Base-by-base conservation (phyloP, 2,888 invertebrate species). In the Platynereis dumerilii region DNA sequence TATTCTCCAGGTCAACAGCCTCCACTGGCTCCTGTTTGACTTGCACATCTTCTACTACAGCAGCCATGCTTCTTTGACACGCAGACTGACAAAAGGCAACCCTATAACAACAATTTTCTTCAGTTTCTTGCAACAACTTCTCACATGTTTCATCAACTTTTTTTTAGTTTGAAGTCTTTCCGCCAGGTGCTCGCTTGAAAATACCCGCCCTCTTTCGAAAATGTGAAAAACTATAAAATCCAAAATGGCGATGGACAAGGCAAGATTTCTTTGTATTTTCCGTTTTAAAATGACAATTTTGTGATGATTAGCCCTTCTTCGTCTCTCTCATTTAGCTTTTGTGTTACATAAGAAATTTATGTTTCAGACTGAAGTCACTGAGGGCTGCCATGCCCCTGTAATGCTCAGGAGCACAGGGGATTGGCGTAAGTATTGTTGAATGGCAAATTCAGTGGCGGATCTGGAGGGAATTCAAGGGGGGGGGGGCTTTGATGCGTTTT, bases 341-440 rank as follows among this genome's bases (percentile, higher is more conserved):
- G 27, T 17, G 20, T 10, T 24, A n/a, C 44, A 27, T 62, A 28
- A 12, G 27, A 17, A 53, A 29, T 61, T 64, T 39, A 57, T 52
- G 17, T 71, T 69, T 34, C 64, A 83, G 82, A 64, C 73, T 64
- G 83, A 82, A 68, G 69, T 80, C 53, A 71, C 65, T 28, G 97
- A 97, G 88, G 97, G 97, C 86, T 97, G 96, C 85, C 90, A 95
- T 76, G 88, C 97, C 77, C 95, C 96, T 74, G 96, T 97, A 74
- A 91, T 92, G 77, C 95, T 97, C 93, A 90, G 90, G 84, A 92
- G 92, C 75, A 90, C 91, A 42, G 92, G 95, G 78, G 93, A 93
- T 79, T 97, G 96, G 95, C 96, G 91, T 91, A 87, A 89, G 90
- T 87, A 53, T 63, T 24, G 17, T 24, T 34, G 34, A 12, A 24